A percentile compares a stretch with the other conserved stretches of the same genome.
Evolutionary conservation across 2,797 vertebrate species (phyloP).

Genomic region (Coreius guichenoti): DNA sequence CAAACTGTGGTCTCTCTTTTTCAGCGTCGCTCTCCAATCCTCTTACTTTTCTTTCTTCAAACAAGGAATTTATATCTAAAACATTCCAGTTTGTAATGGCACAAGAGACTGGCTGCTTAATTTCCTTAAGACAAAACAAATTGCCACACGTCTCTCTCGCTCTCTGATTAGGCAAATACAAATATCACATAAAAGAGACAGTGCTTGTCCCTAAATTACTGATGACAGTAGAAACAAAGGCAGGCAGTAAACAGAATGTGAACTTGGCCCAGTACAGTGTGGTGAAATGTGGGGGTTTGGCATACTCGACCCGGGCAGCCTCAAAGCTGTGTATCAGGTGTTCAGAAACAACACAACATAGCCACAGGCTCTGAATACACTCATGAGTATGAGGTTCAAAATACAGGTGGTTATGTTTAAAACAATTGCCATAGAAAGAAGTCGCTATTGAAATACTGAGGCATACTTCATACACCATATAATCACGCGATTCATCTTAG

Average conservation of each 20-base stretch:
- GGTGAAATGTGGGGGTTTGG: slow-evolving; percentile 77
- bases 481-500: background rate
- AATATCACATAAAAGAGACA: slow-evolving; percentile 62
- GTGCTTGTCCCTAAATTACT: slow-evolving; percentile 44
- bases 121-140: slow-evolving; percentile 62
- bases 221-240: slow-evolving; percentile 66
- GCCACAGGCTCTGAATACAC: slow-evolving; percentile 15
- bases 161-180: slow-evolving; percentile 46
- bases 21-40: background rate
- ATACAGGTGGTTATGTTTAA: slow-evolving; percentile 25
- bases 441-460: slow-evolving; percentile 12
- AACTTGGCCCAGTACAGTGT: slow-evolving; percentile 80
- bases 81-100: slow-evolving; percentile 43
- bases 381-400: slow-evolving; percentile 38
- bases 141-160: slow-evolving; percentile 51
- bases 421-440: slow-evolving; percentile 18
- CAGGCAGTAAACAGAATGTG: slow-evolving; percentile 71
- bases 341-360: slow-evolving; percentile 44
- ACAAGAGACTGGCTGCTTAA: slow-evolving; percentile 61
- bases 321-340: slow-evolving; percentile 41
- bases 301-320: slow-evolving; percentile 74
- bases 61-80: slow-evolving; percentile 62
- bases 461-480: background rate
- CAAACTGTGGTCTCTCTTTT: background rate
- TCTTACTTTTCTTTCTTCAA: slow-evolving; percentile 45